These are phyloP conservation scores for Sorex fumeus DNA, from an alignment of 2,113 vertebrate genomes.

Conservation along the genomic window DNA sequence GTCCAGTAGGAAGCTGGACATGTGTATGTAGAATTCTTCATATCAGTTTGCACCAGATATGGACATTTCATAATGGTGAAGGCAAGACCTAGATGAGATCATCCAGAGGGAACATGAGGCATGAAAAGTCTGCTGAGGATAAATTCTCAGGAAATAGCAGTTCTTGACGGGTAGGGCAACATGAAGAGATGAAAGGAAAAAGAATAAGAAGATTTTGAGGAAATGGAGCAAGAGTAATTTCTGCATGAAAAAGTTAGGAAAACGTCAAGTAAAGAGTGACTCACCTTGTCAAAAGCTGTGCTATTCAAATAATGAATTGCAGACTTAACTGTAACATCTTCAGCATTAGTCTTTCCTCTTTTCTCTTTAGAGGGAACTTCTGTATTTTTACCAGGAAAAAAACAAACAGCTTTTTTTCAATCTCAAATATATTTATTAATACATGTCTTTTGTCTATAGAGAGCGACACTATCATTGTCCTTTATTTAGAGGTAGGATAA, in stretches of 20 bases:
- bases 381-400: not conserved
- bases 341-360: not conserved
- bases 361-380: conserved; percentile 29
- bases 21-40: not conserved
- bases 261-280: not conserved
- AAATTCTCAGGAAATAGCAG: not conserved
- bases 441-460: not conserved
- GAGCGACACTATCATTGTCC: not conserved
- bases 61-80: not conserved
- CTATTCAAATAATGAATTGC: conserved; percentile 16
- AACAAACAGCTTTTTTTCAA: not conserved
- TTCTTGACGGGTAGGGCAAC: not conserved
- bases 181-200: not conserved
- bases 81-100: not conserved
- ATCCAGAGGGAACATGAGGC: not conserved
- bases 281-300: not conserved
- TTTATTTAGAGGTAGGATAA: not conserved
- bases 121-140: not conserved
- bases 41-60: not conserved
- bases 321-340: not conserved
- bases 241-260: not conserved
- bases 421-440: not conserved
- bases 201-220: not conserved
- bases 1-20: not conserved
- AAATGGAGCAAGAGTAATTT: conserved; percentile 39